Percentiles rank a stretch among this genome's conserved stretches.
Evolutionary conservation across 2,888 invertebrate genomes (phyloP).

Genomic region (Temnothorax unifasciatus): DNA sequence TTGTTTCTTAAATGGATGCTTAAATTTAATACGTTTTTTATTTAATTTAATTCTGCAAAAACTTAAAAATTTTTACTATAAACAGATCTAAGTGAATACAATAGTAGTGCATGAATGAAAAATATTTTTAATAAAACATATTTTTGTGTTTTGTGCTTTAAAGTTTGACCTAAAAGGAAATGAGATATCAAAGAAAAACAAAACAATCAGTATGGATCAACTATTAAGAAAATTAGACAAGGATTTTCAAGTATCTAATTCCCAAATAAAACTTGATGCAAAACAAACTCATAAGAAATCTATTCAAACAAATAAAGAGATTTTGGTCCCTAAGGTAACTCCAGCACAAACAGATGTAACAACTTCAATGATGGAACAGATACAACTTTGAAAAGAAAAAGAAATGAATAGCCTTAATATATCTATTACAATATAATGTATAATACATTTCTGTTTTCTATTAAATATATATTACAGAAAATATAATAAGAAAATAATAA

Average conservation of each 20-base stretch:
- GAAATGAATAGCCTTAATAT: conserved; percentile 1
- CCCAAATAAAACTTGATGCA: conserved; percentile 50
- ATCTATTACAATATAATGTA: conserved; percentile 25
- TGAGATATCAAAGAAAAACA: conserved; percentile 80
- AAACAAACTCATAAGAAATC: conserved; percentile 57
- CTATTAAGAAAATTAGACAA: conserved; percentile 81
- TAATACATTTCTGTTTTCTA: conserved; percentile 22
- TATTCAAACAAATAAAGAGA: neutral
- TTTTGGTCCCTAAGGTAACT: neutral
- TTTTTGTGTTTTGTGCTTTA: conserved; percentile 69
- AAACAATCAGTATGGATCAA: conserved; percentile 81
- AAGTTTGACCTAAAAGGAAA: conserved; percentile 81
- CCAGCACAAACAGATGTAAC: conserved; percentile 56
- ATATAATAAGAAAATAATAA: conserved; percentile 17
- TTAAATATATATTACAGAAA: neutral
- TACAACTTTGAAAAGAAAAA: conserved; percentile 64
- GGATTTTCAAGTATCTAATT: conserved; percentile 75
- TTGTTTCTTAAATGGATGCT: neutral
- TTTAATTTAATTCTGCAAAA: conserved; percentile 6
- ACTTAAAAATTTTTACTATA: neutral
- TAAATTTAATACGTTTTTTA: neutral
- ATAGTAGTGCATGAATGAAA: neutral
- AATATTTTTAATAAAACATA: neutral
- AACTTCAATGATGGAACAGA: conserved; percentile 63
- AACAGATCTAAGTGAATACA: neutral